Evolutionary conservation across 2,888 invertebrate species (phyloP), one percentile per base, ranked within the genome.

Genomic region (Deilephila porcellus): DNA sequence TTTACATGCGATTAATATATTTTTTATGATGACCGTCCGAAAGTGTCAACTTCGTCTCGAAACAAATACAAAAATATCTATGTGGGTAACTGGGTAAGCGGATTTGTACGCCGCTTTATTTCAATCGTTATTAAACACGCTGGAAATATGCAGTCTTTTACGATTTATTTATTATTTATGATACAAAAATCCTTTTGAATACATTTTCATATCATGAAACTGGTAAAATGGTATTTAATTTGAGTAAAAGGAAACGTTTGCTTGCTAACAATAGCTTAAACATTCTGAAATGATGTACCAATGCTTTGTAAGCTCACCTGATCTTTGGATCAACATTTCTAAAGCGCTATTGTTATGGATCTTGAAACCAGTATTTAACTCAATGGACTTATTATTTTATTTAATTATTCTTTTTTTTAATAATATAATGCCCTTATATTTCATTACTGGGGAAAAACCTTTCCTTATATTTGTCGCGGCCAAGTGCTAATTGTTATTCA

Each of bases 1-100:
- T 79, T 73, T 70, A 73, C 74, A 79, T 72, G 70, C 70, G 53
- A 53, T 34, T 53, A 25, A 53, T 67, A 64, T 63, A 63, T 74
- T 71, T 74, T 77, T 70, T 37, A 72, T 37, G 20, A 56, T 72
- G 62, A 63, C 37, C 62, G 62, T 72, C 37, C 34, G 20, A 32
- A 20, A 63, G 7, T 56, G 20, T 53, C 25, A 56, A 56, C 76
- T 37, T 19, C 45, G 45, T 25, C 29, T 72, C 62, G 29, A 45
- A 25, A 45, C 19, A 29, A 14, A 63, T 32, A 32, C 53, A 32
- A 67, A 67, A 67, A 67, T 67, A 67, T 52, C 25, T 52, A 25
- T 67, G 67, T 67, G 67, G 67, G 67, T 67, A 67, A 67, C 25
- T 67, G 52, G 45, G 67, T 52, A 67, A 25, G 37, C 63, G 34